These are phyloP conservation scores for Scolopax mira DNA, from an alignment of 2,113 vertebrate species.

Conservation along the genomic window DNA sequence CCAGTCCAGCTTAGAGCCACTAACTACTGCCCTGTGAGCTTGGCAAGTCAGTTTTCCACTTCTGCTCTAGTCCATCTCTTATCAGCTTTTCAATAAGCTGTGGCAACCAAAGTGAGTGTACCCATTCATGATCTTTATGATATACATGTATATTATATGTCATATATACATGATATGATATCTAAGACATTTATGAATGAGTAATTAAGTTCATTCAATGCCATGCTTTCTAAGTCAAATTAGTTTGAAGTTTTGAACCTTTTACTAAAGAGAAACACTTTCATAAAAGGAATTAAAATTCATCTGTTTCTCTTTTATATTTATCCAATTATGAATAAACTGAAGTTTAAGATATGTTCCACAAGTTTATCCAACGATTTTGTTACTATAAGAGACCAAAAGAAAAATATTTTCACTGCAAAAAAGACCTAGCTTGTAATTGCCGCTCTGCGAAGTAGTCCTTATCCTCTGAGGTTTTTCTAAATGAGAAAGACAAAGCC, in stretches of 20 bases:
- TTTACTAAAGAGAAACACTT: background rate
- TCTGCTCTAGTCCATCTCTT: background rate
- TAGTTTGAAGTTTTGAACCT: background rate
- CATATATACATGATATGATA: no score
- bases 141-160: no score
- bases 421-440: background rate
- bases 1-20: background rate
- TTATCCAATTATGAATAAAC: rapidly evolving
- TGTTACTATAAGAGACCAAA: background rate
- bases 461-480: background rate
- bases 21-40: background rate
- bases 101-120: background rate
- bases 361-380: background rate
- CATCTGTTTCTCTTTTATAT: background rate
- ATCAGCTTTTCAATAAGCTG: background rate
- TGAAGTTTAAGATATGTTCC: background rate
- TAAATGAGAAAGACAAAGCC: background rate
- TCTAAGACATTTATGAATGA: background rate
- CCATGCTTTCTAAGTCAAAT: background rate
- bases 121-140: background rate
- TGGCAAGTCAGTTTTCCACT: background rate
- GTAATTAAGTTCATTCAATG: background rate
- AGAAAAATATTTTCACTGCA: background rate
- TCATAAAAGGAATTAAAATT: background rate
- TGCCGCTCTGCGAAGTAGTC: background rate